Evolutionary conservation across 2,888 invertebrate genomes (phyloP), one percentile per base, ranked within the genome.

Genomic region (Mellilla xanthometata): DNA sequence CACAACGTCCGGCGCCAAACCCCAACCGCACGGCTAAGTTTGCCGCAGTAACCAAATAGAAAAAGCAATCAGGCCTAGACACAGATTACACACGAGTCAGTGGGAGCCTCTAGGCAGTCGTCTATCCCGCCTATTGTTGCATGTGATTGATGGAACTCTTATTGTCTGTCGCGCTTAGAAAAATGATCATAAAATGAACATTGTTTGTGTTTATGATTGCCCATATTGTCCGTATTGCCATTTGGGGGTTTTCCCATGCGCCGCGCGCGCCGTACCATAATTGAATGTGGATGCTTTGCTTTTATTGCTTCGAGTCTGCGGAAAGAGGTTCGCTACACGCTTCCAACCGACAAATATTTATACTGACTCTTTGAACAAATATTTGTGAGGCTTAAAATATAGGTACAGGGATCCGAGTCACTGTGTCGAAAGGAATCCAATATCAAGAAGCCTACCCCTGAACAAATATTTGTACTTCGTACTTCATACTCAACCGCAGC

Each of bases 121-220:
- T 77, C 75, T 78, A 74, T 76, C 68, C 61, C 69, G 74, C 74
- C 81, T 82, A 81, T 84, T 82, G 82, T 81, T 72, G 58, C 60
- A 70, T 60, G 68, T 85, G 86, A 87, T 87, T 83, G 85, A 87
- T 87, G 81, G 68, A 52, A 54, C 60, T 27, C 38, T 72, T 72
- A 79, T 79, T 80, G 81, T 77, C 65, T 72, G 83, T 82, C 79
- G 76, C 79, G 68, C 80, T 80, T 77, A 68, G 65, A 46, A 40
- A 46, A 46, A 46, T 43, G 43, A 79, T 76, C 85, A 84, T 84
- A 80, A 81, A 83, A 87, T 81, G 79, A 76, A 72, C 65, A 68
- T 61, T 79, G 77, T 81, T 83, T 78, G 77, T 68, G 68, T 68
- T 68, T 68, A 65, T 74, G 76, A 81, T 82, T 80, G 72, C 63